phyloP scores from a whole-genome alignment of 2,888 invertebrate genomes.

The Chesias legatella region DNA sequence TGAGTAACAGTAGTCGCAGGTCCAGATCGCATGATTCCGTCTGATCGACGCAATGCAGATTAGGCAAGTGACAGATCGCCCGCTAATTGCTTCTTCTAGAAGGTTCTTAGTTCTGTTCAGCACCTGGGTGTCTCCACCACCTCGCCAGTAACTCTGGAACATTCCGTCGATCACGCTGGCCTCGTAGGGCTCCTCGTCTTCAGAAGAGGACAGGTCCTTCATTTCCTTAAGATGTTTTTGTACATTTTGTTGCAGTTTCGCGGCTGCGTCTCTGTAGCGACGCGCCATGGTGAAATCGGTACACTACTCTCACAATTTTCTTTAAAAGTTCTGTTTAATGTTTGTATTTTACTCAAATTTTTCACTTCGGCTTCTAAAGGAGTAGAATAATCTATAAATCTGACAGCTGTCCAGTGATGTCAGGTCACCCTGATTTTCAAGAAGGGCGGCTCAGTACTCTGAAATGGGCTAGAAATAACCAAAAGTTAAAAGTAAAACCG shows the following conservation, averaged over 20 bases:
- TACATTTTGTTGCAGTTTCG: slow-evolving; percentile 68
- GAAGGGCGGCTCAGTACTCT: no score
- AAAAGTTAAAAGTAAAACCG: no score
- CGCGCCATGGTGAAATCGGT: slow-evolving; percentile 51
- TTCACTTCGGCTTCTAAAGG: no score
- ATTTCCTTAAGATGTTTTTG: slow-evolving; percentile 68
- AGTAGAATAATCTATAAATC: no score
- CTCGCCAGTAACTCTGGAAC: slow-evolving; percentile 62
- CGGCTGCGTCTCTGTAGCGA: slow-evolving; percentile 67
- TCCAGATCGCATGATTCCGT: slow-evolving; percentile 92
- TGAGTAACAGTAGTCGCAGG: slow-evolving; percentile 89
- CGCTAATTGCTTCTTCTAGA: slow-evolving; percentile 88
- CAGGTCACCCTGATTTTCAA: no score
- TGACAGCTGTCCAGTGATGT: no score
- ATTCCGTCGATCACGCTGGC: slow-evolving; percentile 60
- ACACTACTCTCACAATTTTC: no score
- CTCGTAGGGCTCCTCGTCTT: slow-evolving; percentile 70
- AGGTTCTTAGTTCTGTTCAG: slow-evolving; percentile 83
- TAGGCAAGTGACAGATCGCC: slow-evolving; percentile 90
- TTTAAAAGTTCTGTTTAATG: no score
- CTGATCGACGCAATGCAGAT: slow-evolving; percentile 95
- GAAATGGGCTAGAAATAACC: no score
- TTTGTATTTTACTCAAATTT: no score
- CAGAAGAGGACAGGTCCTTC: slow-evolving; percentile 69
- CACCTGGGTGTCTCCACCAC: slow-evolving; percentile 64